Base-by-base conservation (phyloP, 2,797 vertebrate species). In the Amphiprion clarkii region DNA sequence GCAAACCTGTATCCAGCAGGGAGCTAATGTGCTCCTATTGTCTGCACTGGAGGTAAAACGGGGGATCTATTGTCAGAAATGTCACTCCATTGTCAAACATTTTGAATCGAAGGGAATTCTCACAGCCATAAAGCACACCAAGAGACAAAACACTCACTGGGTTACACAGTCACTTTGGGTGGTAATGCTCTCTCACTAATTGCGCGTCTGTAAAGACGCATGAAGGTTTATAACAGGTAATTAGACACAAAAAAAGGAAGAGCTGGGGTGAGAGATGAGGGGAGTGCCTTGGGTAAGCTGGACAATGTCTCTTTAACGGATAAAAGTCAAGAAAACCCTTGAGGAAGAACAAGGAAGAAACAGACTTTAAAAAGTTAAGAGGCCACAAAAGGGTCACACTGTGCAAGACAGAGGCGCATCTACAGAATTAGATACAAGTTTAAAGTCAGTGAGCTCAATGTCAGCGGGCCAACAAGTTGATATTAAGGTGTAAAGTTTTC, bases 1-100 rank as follows among this genome's bases (percentile, higher is more conserved):
- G 83, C 80, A 87, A 81, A 78, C 86, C 83, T 72, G 80, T 55
- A 80, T 79, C 67, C 78, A 75, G 71, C 76, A 63, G 73, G 78
- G 74, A 71, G 71, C 67, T 79, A 75, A 85, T 79, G 79, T 86
- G 81, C 61, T 76, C 62, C 74, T 71, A 85, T 92, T 93, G 88
- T 89, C 73, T 84, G 61, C 59, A 52, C 40, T 16, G 3, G 36
- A 33, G 60, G 59, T 78, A 48, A 82, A 84, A 90, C 74, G 68
- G 71, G 36, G 66, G n/a, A 61, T 75, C 76, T 60, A 81, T 90
- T 90, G 87, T 90, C 61, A 69, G 56, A 88, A 86, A 89, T 81
- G 88, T 82, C 88, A 80, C 46, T 74, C 64, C 68, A 86, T 84
- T 87, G 83, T 92, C 55, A 65, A 68, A 73, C 68, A 40, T 33